A percentile compares a stretch with the other conserved stretches of the same genome.
These are phyloP conservation scores for Cordilura impudica DNA, from an alignment of 2,888 invertebrate genomes.

Conservation along the genomic window DNA sequence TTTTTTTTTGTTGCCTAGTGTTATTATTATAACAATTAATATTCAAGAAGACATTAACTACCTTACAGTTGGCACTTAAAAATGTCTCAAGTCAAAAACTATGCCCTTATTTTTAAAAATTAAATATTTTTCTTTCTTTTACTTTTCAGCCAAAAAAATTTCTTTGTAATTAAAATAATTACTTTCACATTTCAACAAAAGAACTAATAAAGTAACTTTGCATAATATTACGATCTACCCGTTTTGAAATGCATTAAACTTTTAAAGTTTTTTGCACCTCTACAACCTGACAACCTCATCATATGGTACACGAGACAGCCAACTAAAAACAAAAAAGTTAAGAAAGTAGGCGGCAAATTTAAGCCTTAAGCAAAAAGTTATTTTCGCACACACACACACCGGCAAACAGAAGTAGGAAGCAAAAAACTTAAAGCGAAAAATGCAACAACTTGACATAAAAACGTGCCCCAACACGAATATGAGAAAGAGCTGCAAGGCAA, in stretches of 20 bases:
- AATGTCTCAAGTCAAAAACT: neutral
- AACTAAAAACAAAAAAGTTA: slow-evolving; percentile 21
- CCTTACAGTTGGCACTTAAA: neutral
- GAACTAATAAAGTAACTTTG: neutral
- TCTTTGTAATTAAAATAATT: slow-evolving; percentile 58
- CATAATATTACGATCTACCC: slow-evolving; percentile 31
- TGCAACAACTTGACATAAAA: slow-evolving; percentile 63
- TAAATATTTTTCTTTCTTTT: neutral
- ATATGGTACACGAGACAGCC: slow-evolving; percentile 13
- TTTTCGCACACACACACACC: neutral
- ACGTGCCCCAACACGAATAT: slow-evolving; percentile 62
- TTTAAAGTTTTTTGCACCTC: slow-evolving; percentile 15
- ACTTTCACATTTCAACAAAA: slow-evolving; percentile 29
- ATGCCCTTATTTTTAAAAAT: neutral
- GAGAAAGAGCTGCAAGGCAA: slow-evolving; percentile 57
- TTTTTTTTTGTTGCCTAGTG: no score
- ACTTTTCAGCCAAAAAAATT: slow-evolving; percentile 13
- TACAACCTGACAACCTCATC: slow-evolving; percentile 48
- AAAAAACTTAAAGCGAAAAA: slow-evolving; percentile 55
- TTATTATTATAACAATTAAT: no score
- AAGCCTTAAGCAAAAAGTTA: slow-evolving; percentile 38
- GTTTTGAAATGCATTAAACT: slow-evolving; percentile 37
- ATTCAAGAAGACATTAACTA: neutral
- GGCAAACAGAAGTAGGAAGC: neutral
- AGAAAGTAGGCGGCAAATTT: slow-evolving; percentile 55